A percentile compares a stretch with the other conserved stretches of the same genome.
phyloP scores from a whole-genome alignment of 2,888 invertebrate species.

The Lasioglossum pauxillum region DNA sequence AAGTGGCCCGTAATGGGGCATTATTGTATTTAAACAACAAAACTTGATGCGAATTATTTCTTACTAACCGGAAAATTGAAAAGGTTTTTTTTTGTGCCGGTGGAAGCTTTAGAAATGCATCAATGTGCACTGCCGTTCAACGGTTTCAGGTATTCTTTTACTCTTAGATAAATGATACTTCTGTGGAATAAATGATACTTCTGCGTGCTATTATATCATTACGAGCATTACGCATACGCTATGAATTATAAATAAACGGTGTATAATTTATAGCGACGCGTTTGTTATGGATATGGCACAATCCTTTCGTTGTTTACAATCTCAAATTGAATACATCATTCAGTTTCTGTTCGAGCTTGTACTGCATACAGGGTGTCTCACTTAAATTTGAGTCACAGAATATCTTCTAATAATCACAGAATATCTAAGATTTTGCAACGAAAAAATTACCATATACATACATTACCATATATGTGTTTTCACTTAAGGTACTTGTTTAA shows the following conservation, averaged over 20 bases:
- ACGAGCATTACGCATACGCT: background rate
- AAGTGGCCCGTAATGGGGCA: background rate
- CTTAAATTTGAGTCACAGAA: too few relatives aligned
- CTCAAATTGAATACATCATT: background rate
- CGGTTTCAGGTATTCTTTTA: background rate
- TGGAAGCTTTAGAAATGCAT: background rate
- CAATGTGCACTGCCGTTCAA: background rate
- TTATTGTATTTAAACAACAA: background rate
- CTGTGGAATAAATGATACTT: background rate
- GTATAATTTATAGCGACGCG: background rate
- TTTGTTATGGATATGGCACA: background rate
- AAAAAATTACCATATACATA: too few relatives aligned
- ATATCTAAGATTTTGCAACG: too few relatives aligned
- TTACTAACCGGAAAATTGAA: background rate
- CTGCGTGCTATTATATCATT: background rate
- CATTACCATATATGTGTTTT: too few relatives aligned
- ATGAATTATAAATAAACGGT: constrained; percentile 1
- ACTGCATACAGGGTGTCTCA: background rate
- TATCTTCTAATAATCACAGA: too few relatives aligned
- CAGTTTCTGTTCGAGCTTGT: background rate
- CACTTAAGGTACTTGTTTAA: too few relatives aligned
- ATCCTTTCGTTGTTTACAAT: constrained; percentile 6
- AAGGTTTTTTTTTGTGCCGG: background rate
- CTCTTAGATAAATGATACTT: background rate
- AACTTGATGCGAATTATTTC: background rate